Evolutionary conservation across 2,888 invertebrate genomes (phyloP).

Genomic region (Tiliacea aurago): DNA sequence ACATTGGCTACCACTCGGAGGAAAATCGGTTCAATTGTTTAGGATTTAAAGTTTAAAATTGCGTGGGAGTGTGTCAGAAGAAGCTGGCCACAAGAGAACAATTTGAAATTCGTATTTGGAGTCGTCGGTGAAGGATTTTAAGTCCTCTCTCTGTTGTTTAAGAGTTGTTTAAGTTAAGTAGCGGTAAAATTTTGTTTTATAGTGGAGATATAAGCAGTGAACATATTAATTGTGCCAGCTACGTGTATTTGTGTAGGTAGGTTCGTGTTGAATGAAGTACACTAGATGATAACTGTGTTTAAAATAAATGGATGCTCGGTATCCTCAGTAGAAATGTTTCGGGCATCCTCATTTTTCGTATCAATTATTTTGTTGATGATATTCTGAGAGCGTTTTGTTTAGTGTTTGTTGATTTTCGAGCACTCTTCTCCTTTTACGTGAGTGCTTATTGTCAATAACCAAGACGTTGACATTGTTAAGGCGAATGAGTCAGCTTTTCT

Average conservation of each 20-base stretch:
- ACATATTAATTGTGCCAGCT: constrained; percentile 86
- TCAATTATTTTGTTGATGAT: constrained; percentile 61
- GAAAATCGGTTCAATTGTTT: constrained; percentile 42
- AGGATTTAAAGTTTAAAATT: constrained; percentile 61
- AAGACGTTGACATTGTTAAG: constrained; percentile 67
- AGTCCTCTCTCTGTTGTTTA: constrained; percentile 86
- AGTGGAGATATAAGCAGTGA: constrained; percentile 82
- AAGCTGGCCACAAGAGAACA: constrained; percentile 84
- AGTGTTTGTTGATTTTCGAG: constrained; percentile 60
- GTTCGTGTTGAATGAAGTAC: constrained; percentile 76
- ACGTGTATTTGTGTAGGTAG: constrained; percentile 73
- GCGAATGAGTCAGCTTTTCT: constrained; percentile 64
- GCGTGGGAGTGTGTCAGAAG: constrained; percentile 71
- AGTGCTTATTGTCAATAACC: constrained; percentile 63
- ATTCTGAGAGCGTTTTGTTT: constrained; percentile 58
- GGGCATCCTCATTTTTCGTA: constrained; percentile 60
- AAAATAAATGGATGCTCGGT: constrained; percentile 67
- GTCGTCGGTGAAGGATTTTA: constrained; percentile 88
- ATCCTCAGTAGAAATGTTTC: constrained; percentile 67
- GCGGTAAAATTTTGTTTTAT: constrained; percentile 87
- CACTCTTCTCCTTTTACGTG: constrained; percentile 59
- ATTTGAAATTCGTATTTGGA: constrained; percentile 89
- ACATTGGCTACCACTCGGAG: constrained; percentile 65
- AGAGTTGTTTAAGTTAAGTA: constrained; percentile 85
- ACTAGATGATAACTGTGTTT: constrained; percentile 76